Conservation (phyloP, 1,140 invertebrate species). For the Drosophila baimaii region DNA sequence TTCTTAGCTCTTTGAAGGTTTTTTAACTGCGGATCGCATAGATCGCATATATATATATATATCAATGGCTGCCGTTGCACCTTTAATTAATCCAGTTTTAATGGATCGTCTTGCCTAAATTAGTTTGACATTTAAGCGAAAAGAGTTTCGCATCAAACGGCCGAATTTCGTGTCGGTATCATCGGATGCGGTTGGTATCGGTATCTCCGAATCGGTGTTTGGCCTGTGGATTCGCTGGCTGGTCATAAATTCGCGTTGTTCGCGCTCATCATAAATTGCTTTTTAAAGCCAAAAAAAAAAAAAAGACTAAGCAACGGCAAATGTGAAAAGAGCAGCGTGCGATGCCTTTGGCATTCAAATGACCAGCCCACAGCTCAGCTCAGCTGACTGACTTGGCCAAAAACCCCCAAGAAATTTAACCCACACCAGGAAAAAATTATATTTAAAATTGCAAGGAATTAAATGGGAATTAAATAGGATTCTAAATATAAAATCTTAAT, state of each 20-base stretch:
- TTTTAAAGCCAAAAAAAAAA: constrained; percentile 65
- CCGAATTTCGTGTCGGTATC: constrained; percentile 38
- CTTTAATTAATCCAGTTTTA: constrained; percentile 81
- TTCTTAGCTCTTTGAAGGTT: constrained; percentile 13
- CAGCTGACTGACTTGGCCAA: constrained; percentile 36
- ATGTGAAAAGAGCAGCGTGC: constrained; percentile 66
- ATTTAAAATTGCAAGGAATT: neutral
- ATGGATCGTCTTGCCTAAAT: constrained; percentile 76
- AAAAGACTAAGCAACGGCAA: constrained; percentile 49
- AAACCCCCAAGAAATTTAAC: constrained; percentile 34
- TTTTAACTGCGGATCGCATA: neutral
- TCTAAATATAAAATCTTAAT: neutral
- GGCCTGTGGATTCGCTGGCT: constrained; percentile 26
- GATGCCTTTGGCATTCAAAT: constrained; percentile 82
- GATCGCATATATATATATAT: no score
- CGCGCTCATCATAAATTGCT: constrained; percentile 76
- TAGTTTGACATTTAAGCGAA: constrained; percentile 79
- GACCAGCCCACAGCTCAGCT: constrained; percentile 46
- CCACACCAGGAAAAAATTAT: constrained; percentile 12
- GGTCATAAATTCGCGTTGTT: constrained; percentile 70
- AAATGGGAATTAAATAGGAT: neutral
- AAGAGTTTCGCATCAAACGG: constrained; percentile 54
- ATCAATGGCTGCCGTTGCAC: constrained; percentile 56
- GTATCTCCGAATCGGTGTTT: constrained; percentile 21
- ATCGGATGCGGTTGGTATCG: constrained; percentile 35